These are phyloP conservation scores for Zootoca vivipara DNA, from an alignment of 2,113 vertebrate genomes.

Conservation along the genomic window DNA sequence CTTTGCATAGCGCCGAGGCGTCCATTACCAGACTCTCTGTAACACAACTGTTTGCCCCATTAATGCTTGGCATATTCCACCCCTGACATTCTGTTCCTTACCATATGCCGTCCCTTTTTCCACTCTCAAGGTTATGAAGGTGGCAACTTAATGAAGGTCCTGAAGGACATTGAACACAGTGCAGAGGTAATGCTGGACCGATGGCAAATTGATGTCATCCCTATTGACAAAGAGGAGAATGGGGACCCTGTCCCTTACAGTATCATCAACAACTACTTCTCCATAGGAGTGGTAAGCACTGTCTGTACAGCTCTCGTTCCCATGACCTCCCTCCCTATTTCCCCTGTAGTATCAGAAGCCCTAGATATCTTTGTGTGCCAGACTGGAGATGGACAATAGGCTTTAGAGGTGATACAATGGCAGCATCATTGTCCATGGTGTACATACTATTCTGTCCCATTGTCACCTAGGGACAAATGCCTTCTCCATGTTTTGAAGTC, in stretches of 20 bases:
- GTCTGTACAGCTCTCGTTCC: neutral
- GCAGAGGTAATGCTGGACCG: conserved; percentile 87
- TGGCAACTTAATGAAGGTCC: conserved; percentile 78
- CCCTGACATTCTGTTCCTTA: neutral
- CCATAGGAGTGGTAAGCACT: conserved; percentile 92
- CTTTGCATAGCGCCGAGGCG: neutral
- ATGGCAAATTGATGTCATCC: conserved; percentile 90
- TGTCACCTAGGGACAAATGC: neutral
- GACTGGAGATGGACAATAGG: neutral
- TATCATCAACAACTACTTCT: conserved; percentile 98
- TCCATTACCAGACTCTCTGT: neutral
- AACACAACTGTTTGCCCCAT: neutral
- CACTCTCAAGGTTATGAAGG: conserved; percentile 77
- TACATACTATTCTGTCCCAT: neutral
- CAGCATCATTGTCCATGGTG: too few relatives aligned
- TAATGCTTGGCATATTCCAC: neutral
- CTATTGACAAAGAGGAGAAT: conserved; percentile 84
- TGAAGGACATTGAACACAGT: conserved; percentile 83
- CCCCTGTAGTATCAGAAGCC: neutral
- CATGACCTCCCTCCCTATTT: neutral
- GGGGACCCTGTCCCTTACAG: conserved; percentile 90
- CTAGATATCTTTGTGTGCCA: neutral
- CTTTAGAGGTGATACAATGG: neutral
- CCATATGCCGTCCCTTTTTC: neutral
- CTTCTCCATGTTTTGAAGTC: neutral